Evolutionary conservation across 2,113 vertebrate genomes (phyloP).

Genomic region (Gorsachius goisagi): DNA sequence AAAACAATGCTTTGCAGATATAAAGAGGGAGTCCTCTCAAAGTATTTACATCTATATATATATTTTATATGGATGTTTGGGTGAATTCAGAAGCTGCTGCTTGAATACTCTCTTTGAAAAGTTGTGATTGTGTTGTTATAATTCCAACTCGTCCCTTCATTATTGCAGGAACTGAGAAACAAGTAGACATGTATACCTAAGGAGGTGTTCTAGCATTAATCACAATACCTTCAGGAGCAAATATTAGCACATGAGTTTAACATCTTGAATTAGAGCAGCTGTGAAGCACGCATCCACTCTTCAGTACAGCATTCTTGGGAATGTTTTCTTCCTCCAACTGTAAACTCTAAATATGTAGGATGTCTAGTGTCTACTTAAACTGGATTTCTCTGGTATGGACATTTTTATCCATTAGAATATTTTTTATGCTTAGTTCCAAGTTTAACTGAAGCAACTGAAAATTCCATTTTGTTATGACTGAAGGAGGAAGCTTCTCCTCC

Average conservation of each 20-base stretch:
- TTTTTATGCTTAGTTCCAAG: not conserved
- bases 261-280: not conserved
- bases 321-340: not conserved
- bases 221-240: not conserved
- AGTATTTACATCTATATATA: not conserved
- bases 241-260: not conserved
- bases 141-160: not conserved
- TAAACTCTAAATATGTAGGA: not conserved
- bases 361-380: not conserved
- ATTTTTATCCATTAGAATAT: not conserved
- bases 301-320: not conserved
- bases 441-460: not conserved
- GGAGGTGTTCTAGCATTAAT: not conserved
- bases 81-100: not conserved
- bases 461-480: not conserved
- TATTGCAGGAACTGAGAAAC: not conserved
- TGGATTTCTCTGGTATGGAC: not conserved
- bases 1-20: not conserved
- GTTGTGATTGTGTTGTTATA: not conserved
- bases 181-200: not conserved
- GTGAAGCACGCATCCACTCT: not conserved
- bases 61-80: not conserved
- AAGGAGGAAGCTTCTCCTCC: not conserved
- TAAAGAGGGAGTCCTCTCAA: not conserved
- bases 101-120: not conserved